Evolutionary conservation across 2,888 invertebrate genomes (phyloP), one percentile per base, ranked within the genome.

Genomic region (Mycalesis mineus): DNA sequence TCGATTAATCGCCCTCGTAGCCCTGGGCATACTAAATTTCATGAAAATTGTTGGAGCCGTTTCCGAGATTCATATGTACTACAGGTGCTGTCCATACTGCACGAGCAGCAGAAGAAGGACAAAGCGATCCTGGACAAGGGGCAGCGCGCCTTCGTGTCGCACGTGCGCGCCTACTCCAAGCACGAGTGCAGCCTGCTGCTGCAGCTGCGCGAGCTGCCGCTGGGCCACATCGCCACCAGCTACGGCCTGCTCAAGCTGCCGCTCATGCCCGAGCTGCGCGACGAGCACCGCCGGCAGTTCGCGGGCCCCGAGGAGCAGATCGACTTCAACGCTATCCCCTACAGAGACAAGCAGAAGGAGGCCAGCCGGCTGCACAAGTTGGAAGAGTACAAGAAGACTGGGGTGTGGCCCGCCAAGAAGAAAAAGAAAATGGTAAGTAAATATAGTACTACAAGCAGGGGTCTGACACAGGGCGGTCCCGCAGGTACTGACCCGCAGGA

Each of bases 101-200:
- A 94, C 73, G 87, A 91, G 9, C 78, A 94, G 31, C 95, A 95
- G 71, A 78, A 88, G 44, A 85, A 90, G 40, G 97, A 98, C 79
- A 91, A 97, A 65, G 92, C 92, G 0, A 76, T 96, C 7, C 93
- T 96, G 73, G 98, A 99, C 75, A 96, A 96, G 75, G 97, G 95
- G 0, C 95, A 95, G 65, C 91, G 94, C 54, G 99, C 99, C 0
- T 99, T 97, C 83, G 99, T 99, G 0, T 98, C 99, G 0, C 98
- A 97, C 78, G 92, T 99, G 60, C 94, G 96, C 66, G 95, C 97
- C 0, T 99, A 99, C 81, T 93, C 94, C 9, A 99, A 98, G 80
- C 98, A 99, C 82, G 98, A 99, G 77, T 98, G 98, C 74, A 95
- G 93, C 71, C 91, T 98, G 40, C 93, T 99, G 50, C 91, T 99